Base-by-base conservation (phyloP, 2,888 invertebrate genomes). In the Dinocampus coccinellae region DNA sequence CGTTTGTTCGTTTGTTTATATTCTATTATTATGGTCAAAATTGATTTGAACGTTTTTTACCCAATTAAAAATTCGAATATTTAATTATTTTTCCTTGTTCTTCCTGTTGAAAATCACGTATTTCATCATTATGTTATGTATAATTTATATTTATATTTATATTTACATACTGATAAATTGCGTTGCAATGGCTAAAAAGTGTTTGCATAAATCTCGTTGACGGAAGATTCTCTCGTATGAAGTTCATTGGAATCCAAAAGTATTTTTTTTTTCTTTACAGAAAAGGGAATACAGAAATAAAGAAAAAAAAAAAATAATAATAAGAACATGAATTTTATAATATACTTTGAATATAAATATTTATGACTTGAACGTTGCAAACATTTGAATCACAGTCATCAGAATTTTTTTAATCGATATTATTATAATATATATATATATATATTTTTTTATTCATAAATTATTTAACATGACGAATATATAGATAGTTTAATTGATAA, bases 161-260 rank as follows among this genome's bases (percentile, higher is more conserved):
- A 4, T 42, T 42, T 16, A 34, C 13, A 57, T 16, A 69, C 58
- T 64, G 69, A 72, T 75, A 75, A 73, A 72, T 73, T 55, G 68
- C 57, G 73, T 66, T 52, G 57, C 42, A 67, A 64, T 66, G 57
- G 67, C 60, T 68, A 39, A 67, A 64, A 64, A 57, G 64, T 60
- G 16, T 42, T 64, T 52, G 70, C 64, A 75, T 75, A 75, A 73
- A 75, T 75, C 72, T 69, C 53, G 16, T 39, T 20, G 55, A n/a
- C 57, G 63, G 68, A 60, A 68, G 66, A 70, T n/a, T n/a, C 63
- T 72, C 75, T 72, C 65, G 68, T 70, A 70, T 72, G 72, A 57
- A 72, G 75, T 68, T 67, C 61, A 65, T 63, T 72, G 75, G 70
- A 73, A 73, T 73, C 72, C 65, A 68, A 67, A 58, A 70, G 70